Percentiles rank a stretch among this genome's conserved stretches.
Conservation (phyloP, 2,888 invertebrate genomes). For the Tachina grossa region DNA sequence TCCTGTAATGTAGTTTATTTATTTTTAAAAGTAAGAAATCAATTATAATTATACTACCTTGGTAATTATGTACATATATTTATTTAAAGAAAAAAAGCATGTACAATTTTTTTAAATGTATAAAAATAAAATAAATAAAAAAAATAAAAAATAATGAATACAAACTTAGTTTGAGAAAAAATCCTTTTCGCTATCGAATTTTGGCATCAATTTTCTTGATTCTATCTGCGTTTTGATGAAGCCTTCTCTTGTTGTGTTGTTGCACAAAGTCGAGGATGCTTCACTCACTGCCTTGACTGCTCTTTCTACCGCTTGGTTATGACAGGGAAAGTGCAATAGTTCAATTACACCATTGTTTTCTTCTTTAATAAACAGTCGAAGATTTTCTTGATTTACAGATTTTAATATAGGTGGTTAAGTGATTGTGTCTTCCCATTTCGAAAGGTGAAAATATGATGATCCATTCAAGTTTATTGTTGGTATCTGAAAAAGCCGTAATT, state of each 20-base stretch:
- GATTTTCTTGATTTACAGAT: constrained; percentile 13
- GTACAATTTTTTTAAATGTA: not conserved
- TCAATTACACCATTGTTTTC: not conserved
- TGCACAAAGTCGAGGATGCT: not conserved
- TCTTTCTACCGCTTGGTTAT: constrained; percentile 14
- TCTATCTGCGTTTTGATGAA: constrained; percentile 11
- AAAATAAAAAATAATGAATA: not conserved
- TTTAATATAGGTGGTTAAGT: constrained; percentile 10
- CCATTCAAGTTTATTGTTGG: constrained; percentile 23
- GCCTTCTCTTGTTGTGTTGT: constrained; percentile 6
- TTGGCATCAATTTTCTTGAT: not conserved
- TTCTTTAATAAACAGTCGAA: constrained; percentile 2
- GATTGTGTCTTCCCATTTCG: constrained; percentile 14
- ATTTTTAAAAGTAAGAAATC: not conserved
- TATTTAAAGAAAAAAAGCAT: not conserved
- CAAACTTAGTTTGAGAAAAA: not conserved
- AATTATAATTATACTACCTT: not conserved
- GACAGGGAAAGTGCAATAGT: no score
- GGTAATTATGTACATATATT: constrained; percentile 3
- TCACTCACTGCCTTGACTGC: constrained; percentile 12
- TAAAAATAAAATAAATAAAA: not conserved
- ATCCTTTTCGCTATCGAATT: constrained; percentile 4
- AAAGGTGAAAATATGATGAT: constrained; percentile 11
- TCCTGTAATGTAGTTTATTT: constrained; percentile 4
- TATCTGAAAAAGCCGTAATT: constrained; percentile 24